phyloP scores from a whole-genome alignment of 2,888 invertebrate genomes.

The Caenorhabditis imperialis region DNA sequence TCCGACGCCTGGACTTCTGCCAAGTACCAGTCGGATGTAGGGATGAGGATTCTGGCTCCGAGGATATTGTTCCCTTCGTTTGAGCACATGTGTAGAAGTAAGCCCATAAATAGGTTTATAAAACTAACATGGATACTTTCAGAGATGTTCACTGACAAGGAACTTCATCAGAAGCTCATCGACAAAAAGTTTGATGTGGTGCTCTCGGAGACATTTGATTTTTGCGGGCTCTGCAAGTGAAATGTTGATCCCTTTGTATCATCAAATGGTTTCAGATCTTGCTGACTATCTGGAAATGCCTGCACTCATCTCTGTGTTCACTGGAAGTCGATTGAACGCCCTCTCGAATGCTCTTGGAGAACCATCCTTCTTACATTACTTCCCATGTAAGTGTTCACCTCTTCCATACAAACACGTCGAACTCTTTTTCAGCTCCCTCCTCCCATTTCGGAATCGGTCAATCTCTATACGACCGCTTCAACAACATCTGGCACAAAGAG shows the following conservation, averaged over 20 bases:
- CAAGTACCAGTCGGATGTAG: slow-evolving; percentile 33
- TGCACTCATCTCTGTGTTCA: slow-evolving; percentile 37
- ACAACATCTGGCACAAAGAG: slow-evolving; percentile 28
- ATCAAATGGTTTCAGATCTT: slow-evolving; percentile 25
- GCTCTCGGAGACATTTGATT: slow-evolving; percentile 44
- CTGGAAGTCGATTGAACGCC: slow-evolving; percentile 35
- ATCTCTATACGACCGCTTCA: slow-evolving; percentile 21
- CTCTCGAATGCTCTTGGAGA: slow-evolving; percentile 32
- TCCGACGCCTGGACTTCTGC: slow-evolving; percentile 22
- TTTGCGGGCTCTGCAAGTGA: slow-evolving; percentile 49
- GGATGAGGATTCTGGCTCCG: slow-evolving; percentile 17
- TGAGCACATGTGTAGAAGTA: slow-evolving; percentile 39
- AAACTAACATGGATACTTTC: slow-evolving; percentile 1
- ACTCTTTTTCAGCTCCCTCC: slow-evolving; percentile 25
- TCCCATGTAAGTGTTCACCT: slow-evolving; percentile 20
- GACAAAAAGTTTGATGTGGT: slow-evolving; percentile 31
- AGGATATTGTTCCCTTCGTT: slow-evolving; percentile 17
- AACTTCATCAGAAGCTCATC: slow-evolving; percentile 20
- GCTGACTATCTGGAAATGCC: slow-evolving; percentile 41
- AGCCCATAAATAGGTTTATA: not conserved
- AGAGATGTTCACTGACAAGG: slow-evolving; percentile 29
- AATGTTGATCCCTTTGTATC: not conserved
- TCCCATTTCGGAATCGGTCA: slow-evolving; percentile 2
- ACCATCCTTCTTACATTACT: slow-evolving; percentile 40
- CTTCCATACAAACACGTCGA: not conserved